Base-by-base conservation (phyloP, 1,140 invertebrate genomes). In the Chelonus insularis region DNA sequence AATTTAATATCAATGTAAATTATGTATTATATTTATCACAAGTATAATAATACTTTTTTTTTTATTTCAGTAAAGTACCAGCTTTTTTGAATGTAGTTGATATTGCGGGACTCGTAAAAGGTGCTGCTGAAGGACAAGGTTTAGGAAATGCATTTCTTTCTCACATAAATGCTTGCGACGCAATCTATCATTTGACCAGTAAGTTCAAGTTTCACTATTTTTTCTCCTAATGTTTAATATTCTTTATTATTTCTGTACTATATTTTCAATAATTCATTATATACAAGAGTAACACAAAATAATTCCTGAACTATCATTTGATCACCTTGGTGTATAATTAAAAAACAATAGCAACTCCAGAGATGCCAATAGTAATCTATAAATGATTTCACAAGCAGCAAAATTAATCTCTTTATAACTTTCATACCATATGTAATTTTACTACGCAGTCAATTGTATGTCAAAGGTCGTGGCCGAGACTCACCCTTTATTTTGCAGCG, bases 131-230 rank as follows among this genome's bases (percentile, higher is more conserved):
- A 79, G 98, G 97, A 0, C 95, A 99, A 82, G 98, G 98, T 1
- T 82, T 99, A 12, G 98, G 98, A 72, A 99, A 99, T 81, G 96
- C 94, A 62, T 99, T 99, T 80, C 86, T 99, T 3, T 98, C 97
- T 2, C 95, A 99, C 81, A 99, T 99, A 71, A 95, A 91, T 77
- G 97, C 96, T 5, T 99, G 98, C 78, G 98, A 99, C 82, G 95
- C 95, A n/a, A 91, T 99, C 67, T 99, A 99, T 77, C 96, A 99
- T 82, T 85, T 99, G 58, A 94, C 94, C 72, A 88, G 97, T 96
- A 85, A 91, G 93, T 93, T 37, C 3, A 3, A 14, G 8, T 2
- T 32, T 12, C 4, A 0, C 25, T 32, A 2, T 43, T 43, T 16
- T 34, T 32, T 29, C 25, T 39, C 11, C 7, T 1, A 39, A 14